Base-by-base conservation (phyloP, 2,113 vertebrate genomes). In the Anseranas semipalmata region DNA sequence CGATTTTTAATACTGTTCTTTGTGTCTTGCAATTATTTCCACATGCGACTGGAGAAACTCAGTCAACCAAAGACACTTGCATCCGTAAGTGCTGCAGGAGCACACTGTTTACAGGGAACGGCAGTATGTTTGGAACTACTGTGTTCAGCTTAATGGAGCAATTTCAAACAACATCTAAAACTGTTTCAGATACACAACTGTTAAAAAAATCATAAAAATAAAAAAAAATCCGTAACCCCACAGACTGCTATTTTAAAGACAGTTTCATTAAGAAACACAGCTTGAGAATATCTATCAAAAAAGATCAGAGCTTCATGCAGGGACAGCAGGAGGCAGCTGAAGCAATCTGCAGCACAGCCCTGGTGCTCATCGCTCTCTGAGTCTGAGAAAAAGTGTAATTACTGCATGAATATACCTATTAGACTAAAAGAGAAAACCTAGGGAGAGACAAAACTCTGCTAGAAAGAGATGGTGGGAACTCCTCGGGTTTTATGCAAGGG, bases 311-410 rank as follows among this genome's bases (percentile, higher is more conserved):
- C 58, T 83, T 55, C 45, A 67, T 9, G 50, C 0, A 0, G 75
- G 43, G 74, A 93, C 87, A 89, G 81, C 89, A 68, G 94, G 90
- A 96, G 67, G 78, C 67, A 90, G 87, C 79, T 80, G 63, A 95
- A 94, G 63, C 91, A 93, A 95, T 93, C 87, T 96, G 78, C 59
- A 91, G 67, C 81, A 87, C 93, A 94, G 63, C 75, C 68, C 71
- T 74, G 48, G 25, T 52, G 59, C 45, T 85, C 75, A 76, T 58
- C 20, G 6, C n/a, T 63, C 82, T 77, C 87, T 88, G 71, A 91
- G 28, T 39, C n/a, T 16, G 10, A 85, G 71, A 88, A 77, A 68
- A 94, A 90, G 48, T 37, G 20, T 33, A 83, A 90, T 74, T 82
- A 67, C 55, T 52, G 41, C 63, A 80, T 27, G 41, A 70, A 94